Percentiles rank a stretch among this genome's conserved stretches.
Evolutionary conservation across 2,113 vertebrate species (phyloP).

Genomic region (Campylomormyrus tamandua): DNA sequence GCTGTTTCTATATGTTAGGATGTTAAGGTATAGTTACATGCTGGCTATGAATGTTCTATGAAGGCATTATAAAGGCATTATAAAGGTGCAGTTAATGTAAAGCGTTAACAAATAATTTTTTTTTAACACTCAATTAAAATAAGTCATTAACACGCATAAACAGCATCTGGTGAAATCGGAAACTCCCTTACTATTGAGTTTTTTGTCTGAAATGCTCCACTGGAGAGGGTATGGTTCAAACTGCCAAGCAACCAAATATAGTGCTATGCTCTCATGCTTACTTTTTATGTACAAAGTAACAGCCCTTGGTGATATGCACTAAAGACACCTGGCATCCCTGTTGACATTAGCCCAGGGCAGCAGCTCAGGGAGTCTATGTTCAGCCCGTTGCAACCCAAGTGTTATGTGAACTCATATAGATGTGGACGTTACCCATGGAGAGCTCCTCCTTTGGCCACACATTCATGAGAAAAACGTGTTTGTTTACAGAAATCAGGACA

Average conservation of each 20-base stretch:
- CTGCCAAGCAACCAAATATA: background rate
- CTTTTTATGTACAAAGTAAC: background rate
- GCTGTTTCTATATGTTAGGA: background rate
- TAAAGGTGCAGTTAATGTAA: background rate
- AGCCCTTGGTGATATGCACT: background rate
- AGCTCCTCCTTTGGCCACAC: background rate
- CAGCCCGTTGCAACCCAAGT: no score
- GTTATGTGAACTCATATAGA: background rate
- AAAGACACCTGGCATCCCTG: background rate
- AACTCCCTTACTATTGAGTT: background rate
- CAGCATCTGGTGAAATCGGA: background rate
- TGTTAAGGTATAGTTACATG: background rate
- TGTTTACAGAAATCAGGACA: conserved; percentile 10
- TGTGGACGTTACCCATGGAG: background rate
- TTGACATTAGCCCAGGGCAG: background rate
- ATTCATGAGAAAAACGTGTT: background rate
- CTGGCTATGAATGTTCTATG: background rate
- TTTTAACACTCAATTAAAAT: background rate
- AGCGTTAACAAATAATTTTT: background rate
- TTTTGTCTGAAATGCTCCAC: background rate
- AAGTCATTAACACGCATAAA: background rate
- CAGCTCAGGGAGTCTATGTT: background rate
- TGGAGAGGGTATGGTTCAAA: background rate
- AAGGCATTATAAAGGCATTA: background rate
- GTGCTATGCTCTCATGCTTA: background rate